phyloP scores from a whole-genome alignment of 2,888 invertebrate species.

The Lymantria dispar region DNA sequence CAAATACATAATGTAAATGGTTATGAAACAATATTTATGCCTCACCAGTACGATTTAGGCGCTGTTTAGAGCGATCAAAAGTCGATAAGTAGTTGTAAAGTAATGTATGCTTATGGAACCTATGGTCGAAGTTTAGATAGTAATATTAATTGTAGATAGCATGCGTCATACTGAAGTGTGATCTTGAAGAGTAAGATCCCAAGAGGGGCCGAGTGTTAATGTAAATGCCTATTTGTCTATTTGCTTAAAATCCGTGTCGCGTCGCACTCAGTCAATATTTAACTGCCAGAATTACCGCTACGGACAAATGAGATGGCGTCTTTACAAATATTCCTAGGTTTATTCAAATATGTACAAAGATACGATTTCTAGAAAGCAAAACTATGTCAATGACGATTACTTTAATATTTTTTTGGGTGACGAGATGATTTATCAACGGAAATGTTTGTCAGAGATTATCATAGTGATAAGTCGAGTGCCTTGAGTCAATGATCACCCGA shows the following conservation, averaged over 20 bases:
- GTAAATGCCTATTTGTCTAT: constrained; percentile 77
- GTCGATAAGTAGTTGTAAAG: too few species aligned
- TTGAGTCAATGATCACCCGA: constrained; percentile 72
- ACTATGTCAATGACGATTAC: constrained; percentile 43
- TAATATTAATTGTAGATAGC: constrained; percentile 5
- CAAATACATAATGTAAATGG: too few species aligned
- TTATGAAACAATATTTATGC: too few species aligned
- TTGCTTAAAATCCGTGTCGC: constrained; percentile 78
- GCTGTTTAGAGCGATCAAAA: too few species aligned
- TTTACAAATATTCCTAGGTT: constrained; percentile 54
- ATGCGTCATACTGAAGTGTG: constrained; percentile 23
- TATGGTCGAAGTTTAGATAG: neutral
- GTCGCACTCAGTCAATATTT: constrained; percentile 78
- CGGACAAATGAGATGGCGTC: constrained; percentile 68
- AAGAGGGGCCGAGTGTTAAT: constrained; percentile 58
- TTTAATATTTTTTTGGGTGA: constrained; percentile 18
- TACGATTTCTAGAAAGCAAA: constrained; percentile 36
- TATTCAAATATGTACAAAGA: constrained; percentile 46
- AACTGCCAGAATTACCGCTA: constrained; percentile 75
- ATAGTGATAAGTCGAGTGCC: constrained; percentile 57
- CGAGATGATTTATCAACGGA: constrained; percentile 44
- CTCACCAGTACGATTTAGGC: too few species aligned
- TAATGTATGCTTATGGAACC: neutral
- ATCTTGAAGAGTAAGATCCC: constrained; percentile 11
- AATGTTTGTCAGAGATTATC: constrained; percentile 59